phyloP scores from a whole-genome alignment of 2,113 vertebrate species.

The Bubo bubo region DNA sequence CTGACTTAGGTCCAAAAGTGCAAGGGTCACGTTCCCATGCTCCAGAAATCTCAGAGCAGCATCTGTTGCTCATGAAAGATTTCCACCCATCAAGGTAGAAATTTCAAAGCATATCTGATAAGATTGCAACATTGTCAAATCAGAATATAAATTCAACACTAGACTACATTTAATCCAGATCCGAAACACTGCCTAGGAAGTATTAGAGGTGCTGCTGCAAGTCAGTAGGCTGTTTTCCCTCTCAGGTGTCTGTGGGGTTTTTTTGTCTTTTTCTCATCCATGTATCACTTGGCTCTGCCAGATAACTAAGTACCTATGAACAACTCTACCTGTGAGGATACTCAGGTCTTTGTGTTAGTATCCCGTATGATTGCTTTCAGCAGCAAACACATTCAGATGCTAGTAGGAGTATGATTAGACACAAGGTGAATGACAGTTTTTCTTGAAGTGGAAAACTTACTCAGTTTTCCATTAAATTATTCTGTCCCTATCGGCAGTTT shows the following conservation, averaged over 20 bases:
- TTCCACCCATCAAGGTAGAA: background rate
- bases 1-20: background rate
- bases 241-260: background rate
- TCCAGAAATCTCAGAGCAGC: background rate
- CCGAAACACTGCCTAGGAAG: background rate
- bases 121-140: background rate
- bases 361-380: background rate
- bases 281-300: background rate
- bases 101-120: background rate
- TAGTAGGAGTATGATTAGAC: background rate
- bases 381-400: background rate
- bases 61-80: background rate
- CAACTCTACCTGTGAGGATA: background rate
- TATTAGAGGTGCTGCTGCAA: background rate
- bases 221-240: background rate
- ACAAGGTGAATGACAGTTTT: constrained; percentile 18
- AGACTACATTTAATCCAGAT: background rate
- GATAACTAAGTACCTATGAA: background rate
- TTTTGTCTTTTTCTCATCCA: background rate
- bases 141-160: background rate
- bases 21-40: background rate
- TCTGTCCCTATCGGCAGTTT: constrained; percentile 50
- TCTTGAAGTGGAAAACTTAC: constrained; percentile 26
- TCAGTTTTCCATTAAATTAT: constrained; percentile 51
- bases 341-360: background rate